A percentile compares a stretch with the other conserved stretches of the same genome.
These are phyloP conservation scores for Heliconius aoede DNA, from an alignment of 2,888 invertebrate species.

Conservation along the genomic window DNA sequence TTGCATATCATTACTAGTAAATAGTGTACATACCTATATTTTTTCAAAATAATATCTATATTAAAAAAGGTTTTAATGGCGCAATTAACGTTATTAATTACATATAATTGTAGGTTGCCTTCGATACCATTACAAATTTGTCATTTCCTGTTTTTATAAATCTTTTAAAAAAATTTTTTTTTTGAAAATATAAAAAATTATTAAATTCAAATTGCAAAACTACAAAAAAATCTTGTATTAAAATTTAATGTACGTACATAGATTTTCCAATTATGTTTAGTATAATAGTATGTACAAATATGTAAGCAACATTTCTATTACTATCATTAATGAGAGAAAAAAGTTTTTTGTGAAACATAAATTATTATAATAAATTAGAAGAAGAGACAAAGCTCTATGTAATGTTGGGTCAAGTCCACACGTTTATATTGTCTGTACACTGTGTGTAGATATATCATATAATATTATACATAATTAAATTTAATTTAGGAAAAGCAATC, in stretches of 20 bases:
- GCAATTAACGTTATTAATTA: slow-evolving; percentile 11
- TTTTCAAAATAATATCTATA: no score
- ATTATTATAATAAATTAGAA: neutral
- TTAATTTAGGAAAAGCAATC: no score
- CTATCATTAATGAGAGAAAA: neutral
- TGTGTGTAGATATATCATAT: neutral
- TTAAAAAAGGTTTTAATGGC: no score
- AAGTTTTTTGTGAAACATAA: neutral
- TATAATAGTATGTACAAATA: no score
- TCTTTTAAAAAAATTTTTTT: neutral
- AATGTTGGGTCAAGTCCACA: no score
- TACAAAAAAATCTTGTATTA: no score
- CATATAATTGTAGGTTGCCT: neutral
- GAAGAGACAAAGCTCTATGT: neutral
- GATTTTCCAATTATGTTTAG: no score
- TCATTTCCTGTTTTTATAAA: neutral
- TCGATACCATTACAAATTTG: slow-evolving; percentile 4
- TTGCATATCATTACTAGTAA: neutral
- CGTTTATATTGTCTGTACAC: no score
- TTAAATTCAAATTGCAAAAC: no score
- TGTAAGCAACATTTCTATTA: neutral
- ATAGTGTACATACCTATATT: neutral
- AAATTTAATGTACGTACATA: no score
- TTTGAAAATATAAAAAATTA: no score
- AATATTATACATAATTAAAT: neutral